These are phyloP conservation scores for Apis cerana DNA, from an alignment of 1,140 invertebrate species.

Conservation along the genomic window DNA sequence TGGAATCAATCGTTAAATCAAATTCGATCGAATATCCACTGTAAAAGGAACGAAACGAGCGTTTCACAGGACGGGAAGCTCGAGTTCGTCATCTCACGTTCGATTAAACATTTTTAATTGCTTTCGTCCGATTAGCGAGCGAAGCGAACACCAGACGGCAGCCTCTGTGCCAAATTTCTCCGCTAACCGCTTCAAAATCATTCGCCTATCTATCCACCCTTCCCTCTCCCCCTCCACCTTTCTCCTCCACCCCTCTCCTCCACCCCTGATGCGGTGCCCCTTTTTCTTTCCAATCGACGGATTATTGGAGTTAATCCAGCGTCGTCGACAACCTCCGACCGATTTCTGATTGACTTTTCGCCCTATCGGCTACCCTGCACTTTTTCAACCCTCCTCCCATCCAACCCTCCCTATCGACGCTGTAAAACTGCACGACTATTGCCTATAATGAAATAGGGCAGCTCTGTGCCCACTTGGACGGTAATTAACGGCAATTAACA, in stretches of 20 bases:
- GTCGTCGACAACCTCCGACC: constrained; percentile 39
- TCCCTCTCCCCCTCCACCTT: not conserved
- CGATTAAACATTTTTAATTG: constrained; percentile 68
- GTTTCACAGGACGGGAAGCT: constrained; percentile 24
- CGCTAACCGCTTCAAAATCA: constrained; percentile 19
- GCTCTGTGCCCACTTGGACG: constrained; percentile 45
- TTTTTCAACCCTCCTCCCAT: not conserved
- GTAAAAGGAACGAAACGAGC: constrained; percentile 20
- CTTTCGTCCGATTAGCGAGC: constrained; percentile 58
- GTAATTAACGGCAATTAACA: constrained; percentile 60
- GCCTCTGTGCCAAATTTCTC: constrained; percentile 19
- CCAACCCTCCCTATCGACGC: not conserved
- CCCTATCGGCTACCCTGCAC: constrained; percentile 33
- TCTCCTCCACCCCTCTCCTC: not conserved
- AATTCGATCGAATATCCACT: not conserved
- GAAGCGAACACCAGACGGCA: constrained; percentile 15
- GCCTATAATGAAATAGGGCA: constrained; percentile 56
- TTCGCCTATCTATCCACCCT: not conserved
- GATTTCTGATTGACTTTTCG: constrained; percentile 63
- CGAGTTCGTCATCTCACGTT: constrained; percentile 43
- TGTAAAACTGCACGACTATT: constrained; percentile 50
- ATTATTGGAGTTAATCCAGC: constrained; percentile 62
- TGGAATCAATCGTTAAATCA: not conserved
- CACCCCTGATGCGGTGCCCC: not conserved
- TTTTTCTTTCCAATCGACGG: constrained; percentile 30